A percentile compares a stretch with the other conserved stretches of the same genome.
These are phyloP conservation scores for Ceratotherium simum DNA, from an alignment of 2,113 vertebrate species.

Conservation along the genomic window DNA sequence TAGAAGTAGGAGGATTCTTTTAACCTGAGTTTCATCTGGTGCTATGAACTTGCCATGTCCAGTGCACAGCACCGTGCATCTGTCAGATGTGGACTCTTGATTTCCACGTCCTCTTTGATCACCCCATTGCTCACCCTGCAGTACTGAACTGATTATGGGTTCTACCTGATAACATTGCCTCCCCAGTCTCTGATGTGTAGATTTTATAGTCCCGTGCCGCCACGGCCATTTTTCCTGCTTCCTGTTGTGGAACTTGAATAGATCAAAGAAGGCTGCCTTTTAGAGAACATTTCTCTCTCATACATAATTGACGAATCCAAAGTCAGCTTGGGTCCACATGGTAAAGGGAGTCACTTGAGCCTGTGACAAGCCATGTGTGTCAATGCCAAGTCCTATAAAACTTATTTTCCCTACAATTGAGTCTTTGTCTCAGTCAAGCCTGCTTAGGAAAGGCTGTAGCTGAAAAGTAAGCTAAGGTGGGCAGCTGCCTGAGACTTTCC, in stretches of 20 bases:
- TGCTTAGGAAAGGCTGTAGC: neutral
- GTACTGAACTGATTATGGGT: neutral
- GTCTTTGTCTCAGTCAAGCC: neutral
- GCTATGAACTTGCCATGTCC: neutral
- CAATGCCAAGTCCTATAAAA: neutral
- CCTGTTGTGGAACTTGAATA: neutral
- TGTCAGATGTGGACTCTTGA: neutral
- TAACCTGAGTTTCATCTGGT: neutral
- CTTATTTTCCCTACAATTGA: neutral
- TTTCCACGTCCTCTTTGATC: neutral
- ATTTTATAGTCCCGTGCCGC: neutral
- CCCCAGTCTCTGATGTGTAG: neutral
- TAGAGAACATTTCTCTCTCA: neutral
- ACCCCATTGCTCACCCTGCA: neutral
- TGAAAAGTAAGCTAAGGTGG: neutral
- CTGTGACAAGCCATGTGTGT: neutral
- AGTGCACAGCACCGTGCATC: too few species aligned
- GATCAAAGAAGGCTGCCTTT: neutral
- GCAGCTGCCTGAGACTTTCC: neutral
- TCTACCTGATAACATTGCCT: neutral
- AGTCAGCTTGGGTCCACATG: neutral
- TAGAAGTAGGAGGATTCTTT: neutral
- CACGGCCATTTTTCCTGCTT: neutral
- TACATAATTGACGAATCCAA: neutral
- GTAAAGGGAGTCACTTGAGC: neutral